Evolutionary conservation across 1,140 invertebrate genomes (phyloP), one percentile per base, ranked within the genome.

Genomic region (Saccostrea echinata): DNA sequence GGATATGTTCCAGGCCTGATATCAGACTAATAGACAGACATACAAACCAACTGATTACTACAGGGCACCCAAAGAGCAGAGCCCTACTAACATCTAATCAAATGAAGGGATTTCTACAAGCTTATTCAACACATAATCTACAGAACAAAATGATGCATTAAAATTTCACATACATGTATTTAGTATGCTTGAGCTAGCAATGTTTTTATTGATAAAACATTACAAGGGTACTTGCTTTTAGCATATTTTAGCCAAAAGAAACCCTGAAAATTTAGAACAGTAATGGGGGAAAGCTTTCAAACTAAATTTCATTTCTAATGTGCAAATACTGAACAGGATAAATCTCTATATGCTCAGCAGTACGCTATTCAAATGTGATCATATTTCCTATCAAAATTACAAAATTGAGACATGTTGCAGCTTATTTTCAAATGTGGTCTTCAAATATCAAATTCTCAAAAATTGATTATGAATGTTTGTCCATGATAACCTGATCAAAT

Each of bases 401-500:
- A 53, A 53, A 3, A 51, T 51, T n/a, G n/a, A n/a, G 24, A 51
- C 51, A 83, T 83, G 81, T 52, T 83, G 81, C 51, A 24, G 33
- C 11, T 30, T 16, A 18, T 30, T 76, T 76, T 76, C 27, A 30
- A 27, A 76, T 30, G 24, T 76, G 68, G 13, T 76, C 27, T 76
- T 30, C 68, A 27, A 30, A 30, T 76, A 33, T 76, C 68, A 76
- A 76, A 64, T 64, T 64, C 21, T 64, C 57, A 64, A 76, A 76
- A 71, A 30, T 76, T 27, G 27, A 33, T 30, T 30, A 27, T 16
- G 12, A 76, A 76, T 30, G 27, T 33, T 30, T 76, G 68, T 76
- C 68, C 68, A 30, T 76, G 68, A 76, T 8, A 76, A 30, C 27
- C 16, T 76, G 68, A 76, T 76, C 68, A 30, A 33, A 76, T 76